Conservation (phyloP, 2,113 vertebrate genomes). For the Jacana jacana region DNA sequence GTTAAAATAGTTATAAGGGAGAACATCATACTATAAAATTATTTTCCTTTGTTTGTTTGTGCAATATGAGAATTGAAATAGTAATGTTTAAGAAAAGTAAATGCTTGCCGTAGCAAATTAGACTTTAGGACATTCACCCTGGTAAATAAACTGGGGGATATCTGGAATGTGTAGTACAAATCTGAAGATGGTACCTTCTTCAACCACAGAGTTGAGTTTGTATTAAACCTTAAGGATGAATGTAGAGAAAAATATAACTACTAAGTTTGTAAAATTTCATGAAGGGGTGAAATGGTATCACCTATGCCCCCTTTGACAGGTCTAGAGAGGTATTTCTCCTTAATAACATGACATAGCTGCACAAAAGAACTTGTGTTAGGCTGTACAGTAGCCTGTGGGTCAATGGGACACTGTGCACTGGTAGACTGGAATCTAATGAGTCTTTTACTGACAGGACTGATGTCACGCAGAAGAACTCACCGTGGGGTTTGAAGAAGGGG, state of each 20-base stretch:
- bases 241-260: background rate
- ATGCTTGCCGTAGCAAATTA: background rate
- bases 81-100: background rate
- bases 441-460: background rate
- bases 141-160: background rate
- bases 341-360: background rate
- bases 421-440: background rate
- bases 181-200: background rate
- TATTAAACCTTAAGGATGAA: background rate
- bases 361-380: background rate
- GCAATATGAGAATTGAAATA: background rate
- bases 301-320: background rate
- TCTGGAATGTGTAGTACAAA: background rate
- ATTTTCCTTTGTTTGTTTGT: background rate
- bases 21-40: background rate
- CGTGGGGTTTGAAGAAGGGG: background rate
- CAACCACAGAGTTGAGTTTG: background rate
- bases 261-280: background rate
- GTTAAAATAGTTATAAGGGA: background rate
- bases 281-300: background rate
- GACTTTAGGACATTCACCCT: background rate
- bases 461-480: background rate
- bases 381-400: background rate
- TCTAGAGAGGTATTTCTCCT: background rate
- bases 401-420: background rate